Evolutionary conservation across 2,888 invertebrate species (phyloP).

Genomic region (Orthonevra nobilis): DNA sequence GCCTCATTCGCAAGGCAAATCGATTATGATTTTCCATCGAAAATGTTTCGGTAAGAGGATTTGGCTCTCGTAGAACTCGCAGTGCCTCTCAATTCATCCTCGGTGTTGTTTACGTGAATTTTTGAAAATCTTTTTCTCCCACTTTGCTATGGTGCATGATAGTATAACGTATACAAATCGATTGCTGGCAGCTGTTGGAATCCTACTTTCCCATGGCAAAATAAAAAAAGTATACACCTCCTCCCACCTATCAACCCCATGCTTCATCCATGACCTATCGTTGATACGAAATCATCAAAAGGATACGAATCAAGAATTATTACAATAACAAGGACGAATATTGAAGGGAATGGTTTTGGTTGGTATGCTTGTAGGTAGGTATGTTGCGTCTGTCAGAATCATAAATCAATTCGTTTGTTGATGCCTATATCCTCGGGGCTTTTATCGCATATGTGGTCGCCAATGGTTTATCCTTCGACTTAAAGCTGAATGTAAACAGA

Average conservation of each 20-base stretch:
- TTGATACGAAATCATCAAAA: conserved; percentile 21
- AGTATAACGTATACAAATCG: conserved; percentile 11
- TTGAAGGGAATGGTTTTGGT: too few relatives aligned
- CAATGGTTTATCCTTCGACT: conserved; percentile 2
- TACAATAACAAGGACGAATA: conserved; percentile 25
- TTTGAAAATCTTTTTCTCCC: too few relatives aligned
- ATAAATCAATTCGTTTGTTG: conserved; percentile 50
- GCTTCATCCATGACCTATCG: background rate
- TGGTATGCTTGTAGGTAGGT: too few relatives aligned
- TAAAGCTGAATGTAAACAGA: conserved; percentile 11
- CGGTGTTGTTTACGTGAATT: too few relatives aligned
- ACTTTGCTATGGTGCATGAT: too few relatives aligned
- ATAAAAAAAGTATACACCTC: too few relatives aligned
- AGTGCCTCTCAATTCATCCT: too few relatives aligned
- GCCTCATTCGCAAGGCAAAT: too few relatives aligned
- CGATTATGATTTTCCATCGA: too few relatives aligned
- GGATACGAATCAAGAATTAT: conserved; percentile 17
- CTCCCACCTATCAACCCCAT: background rate
- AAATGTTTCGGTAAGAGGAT: conserved; percentile 20
- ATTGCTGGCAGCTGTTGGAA: conserved; percentile 29
- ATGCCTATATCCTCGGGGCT: conserved; percentile 16
- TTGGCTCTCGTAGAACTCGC: background rate
- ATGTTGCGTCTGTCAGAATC: conserved; percentile 34
- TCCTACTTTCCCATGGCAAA: background rate
- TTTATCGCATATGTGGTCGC: conserved; percentile 15